Conservation (phyloP, 2,888 invertebrate species). For the Oasisia sp. region DNA sequence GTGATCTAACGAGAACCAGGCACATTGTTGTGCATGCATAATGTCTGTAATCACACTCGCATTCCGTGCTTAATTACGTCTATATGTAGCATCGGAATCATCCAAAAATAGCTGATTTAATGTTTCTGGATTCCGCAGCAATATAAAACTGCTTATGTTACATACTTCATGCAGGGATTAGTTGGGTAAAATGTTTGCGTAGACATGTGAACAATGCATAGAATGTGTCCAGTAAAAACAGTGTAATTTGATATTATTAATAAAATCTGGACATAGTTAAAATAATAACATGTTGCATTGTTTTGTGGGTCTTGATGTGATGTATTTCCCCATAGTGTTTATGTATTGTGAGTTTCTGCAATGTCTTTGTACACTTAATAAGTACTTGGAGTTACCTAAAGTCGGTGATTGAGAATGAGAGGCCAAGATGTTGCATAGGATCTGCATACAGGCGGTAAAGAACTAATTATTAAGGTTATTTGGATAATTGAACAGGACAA, state of each 20-base stretch:
- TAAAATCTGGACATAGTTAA: not conserved
- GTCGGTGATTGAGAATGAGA: not conserved
- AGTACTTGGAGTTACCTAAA: not conserved
- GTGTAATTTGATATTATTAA: not conserved
- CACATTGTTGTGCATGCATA: conserved; percentile 1
- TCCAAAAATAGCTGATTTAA: not conserved
- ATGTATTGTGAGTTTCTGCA: not conserved
- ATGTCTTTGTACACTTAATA: not conserved
- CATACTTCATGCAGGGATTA: not conserved
- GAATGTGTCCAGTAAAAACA: not conserved
- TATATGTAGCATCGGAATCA: not conserved
- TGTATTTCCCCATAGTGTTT: not conserved
- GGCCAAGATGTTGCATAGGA: not conserved
- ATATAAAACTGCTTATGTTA: too few relatives aligned
- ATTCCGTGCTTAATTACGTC: not conserved
- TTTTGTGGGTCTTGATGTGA: not conserved
- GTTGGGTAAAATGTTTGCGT: not conserved
- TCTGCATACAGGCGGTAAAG: not conserved
- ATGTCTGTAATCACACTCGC: not conserved
- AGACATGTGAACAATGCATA: not conserved
- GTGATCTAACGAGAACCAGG: not conserved
- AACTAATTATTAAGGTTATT: not conserved
- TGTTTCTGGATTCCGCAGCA: not conserved
- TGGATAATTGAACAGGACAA: not conserved
- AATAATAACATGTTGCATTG: not conserved